These are phyloP conservation scores for Choristoneura rosaceana DNA, from an alignment of 2,888 invertebrate genomes.

Conservation along the genomic window DNA sequence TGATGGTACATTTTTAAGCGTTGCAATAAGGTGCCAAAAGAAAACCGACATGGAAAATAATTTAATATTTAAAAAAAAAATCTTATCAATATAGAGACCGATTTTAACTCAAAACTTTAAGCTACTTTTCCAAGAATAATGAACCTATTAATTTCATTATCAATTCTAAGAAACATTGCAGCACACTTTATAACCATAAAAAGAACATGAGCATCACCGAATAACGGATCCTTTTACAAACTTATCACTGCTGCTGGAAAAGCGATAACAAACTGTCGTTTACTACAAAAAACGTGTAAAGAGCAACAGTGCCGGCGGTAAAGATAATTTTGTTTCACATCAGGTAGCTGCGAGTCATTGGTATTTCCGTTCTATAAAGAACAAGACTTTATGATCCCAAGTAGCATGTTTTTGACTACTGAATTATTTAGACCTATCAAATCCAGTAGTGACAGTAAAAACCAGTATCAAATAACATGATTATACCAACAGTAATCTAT, in stretches of 20 bases:
- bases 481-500: background rate
- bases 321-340: slow-evolving; percentile 6
- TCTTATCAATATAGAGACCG: no score
- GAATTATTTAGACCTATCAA: slow-evolving; percentile 4
- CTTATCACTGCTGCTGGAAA: background rate
- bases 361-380: slow-evolving; percentile 38
- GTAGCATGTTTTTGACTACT: slow-evolving; percentile 22
- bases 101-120: no score
- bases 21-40: no score
- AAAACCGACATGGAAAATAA: no score
- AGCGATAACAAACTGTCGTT: background rate
- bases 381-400: slow-evolving; percentile 23
- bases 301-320: background rate
- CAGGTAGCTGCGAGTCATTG: slow-evolving; percentile 20
- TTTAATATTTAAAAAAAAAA: no score
- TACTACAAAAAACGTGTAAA: background rate
- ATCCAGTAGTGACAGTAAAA: background rate
- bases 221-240: slow-evolving; percentile 19
- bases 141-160: background rate
- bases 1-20: no score
- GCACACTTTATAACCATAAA: slow-evolving; percentile 18
- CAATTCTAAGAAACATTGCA: slow-evolving; percentile 15
- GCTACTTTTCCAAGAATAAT: background rate
- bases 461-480: background rate
- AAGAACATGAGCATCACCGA: slow-evolving; percentile 12